phyloP scores from a whole-genome alignment of 37 sponge, comb jelly and placozoan genomes.

The Lycopodina hypogea region DNA sequence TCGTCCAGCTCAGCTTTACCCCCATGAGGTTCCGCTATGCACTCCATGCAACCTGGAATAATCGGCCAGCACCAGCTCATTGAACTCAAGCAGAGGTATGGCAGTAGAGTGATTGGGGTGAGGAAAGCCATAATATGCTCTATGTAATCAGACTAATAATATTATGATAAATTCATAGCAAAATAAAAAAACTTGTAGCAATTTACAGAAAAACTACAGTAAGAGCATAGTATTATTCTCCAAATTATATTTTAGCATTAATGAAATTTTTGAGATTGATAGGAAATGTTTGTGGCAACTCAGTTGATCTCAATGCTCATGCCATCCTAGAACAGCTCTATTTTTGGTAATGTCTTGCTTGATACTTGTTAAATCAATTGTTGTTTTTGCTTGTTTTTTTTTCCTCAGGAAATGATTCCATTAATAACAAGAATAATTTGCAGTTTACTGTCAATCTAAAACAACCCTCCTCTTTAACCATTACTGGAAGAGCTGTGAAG shows the following conservation, averaged over 20 bases:
- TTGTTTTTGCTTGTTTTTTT: not conserved
- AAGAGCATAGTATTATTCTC: no score
- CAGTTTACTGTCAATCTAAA: not conserved
- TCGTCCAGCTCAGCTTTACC: not conserved
- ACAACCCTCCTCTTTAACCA: not conserved
- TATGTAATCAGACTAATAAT: not conserved
- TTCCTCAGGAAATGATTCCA: not conserved
- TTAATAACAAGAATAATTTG: not conserved
- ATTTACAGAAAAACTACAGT: no score
- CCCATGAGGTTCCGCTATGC: not conserved
- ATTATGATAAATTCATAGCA: not conserved
- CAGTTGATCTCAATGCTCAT: no score
- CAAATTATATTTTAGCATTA: no score
- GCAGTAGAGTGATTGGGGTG: not conserved
- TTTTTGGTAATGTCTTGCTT: no score
- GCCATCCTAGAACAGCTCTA: no score
- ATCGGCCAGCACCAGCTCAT: constrained; percentile 10
- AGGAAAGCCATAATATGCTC: constrained; percentile 10
- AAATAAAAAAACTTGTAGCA: no score
- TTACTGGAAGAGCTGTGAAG: not conserved
- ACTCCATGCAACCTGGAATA: not conserved
- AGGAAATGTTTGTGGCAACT: no score
- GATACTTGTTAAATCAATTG: not conserved
- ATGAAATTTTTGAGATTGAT: no score
- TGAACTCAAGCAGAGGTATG: constrained; percentile 6